phyloP scores from a whole-genome alignment of 2,797 vertebrate genomes.

The Kryptopterus vitreolus region DNA sequence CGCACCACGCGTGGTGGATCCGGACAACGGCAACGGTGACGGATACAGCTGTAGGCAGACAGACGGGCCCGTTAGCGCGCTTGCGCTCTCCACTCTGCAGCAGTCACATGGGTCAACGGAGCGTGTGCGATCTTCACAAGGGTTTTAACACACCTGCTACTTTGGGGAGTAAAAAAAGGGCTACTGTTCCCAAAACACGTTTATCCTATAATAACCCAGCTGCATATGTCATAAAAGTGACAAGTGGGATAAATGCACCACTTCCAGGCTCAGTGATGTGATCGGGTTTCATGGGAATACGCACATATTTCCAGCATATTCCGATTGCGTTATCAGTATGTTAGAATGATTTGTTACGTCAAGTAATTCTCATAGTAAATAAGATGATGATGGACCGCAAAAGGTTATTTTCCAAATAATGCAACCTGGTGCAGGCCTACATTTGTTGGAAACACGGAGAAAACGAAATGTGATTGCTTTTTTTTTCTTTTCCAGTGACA shows the following conservation, averaged over 20 bases:
- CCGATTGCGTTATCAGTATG: neutral
- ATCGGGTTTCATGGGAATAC: neutral
- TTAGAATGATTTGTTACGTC: neutral
- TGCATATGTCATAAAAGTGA: neutral
- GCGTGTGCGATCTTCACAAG: neutral
- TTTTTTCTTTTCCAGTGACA: no score
- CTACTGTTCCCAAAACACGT: neutral
- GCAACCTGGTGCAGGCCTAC: neutral
- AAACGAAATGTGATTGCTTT: no score
- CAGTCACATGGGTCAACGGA: constrained; percentile 18
- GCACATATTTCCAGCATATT: neutral
- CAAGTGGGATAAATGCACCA: neutral
- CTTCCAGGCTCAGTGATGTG: neutral
- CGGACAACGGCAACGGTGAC: neutral
- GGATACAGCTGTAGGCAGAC: no score
- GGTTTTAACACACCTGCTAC: neutral
- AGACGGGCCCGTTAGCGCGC: neutral
- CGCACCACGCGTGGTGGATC: neutral
- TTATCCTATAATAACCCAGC: neutral
- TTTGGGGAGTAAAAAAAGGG: neutral
- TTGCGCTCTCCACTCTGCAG: neutral
- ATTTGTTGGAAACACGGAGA: neutral
- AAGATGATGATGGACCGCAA: neutral
- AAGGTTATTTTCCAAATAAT: neutral
- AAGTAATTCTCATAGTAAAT: neutral